Base-by-base conservation (phyloP, 2,888 invertebrate genomes). In the Argynnis bischoffii region DNA sequence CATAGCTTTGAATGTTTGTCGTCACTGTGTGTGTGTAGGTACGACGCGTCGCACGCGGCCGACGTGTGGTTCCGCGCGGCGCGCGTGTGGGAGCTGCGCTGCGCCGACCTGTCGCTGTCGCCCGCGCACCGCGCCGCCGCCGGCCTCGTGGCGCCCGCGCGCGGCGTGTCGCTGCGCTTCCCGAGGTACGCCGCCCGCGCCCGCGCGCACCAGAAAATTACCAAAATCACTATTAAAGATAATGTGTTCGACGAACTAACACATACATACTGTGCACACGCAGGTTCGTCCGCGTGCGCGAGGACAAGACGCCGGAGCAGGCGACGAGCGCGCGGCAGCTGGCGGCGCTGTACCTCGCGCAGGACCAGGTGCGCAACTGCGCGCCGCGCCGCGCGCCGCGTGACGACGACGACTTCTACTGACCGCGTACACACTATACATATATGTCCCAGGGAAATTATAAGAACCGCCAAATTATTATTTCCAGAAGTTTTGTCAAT, bases 101-200 rank as follows among this genome's bases (percentile, higher is more conserved):
- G 98, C 86, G 99, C 99, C 0, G 99, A 99, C 94, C 94, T 99
- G 68, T 99, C 99, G 6, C 94, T 99, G 59, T 99, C 99, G 47
- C 99, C 99, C 16, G 95, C 96, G 61, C 98, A 99, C 87, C 94
- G 94, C 82, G 99, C 99, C 60, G 99, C 96, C 0, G 87, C 95
- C 56, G 98, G 97, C 61, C 95, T 97, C 80, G 97, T 97, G 55
- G 98, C 99, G 90, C 94, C 95, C 1, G 97, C 97, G 79, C 97
- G 97, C 80, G 99, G 99, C 26, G 97, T 99, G 79, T 99, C 99
- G 2, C 92, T 99, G 54, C 93, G 99, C 54, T 99, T 99, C 89
- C 99, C 99, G 5, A 94, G 98, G 81, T 18, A 18, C 18, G 18
- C 18, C 18, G 2, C 18, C 1, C n/a, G n/a, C n/a, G n/a, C n/a